Evolutionary conservation across 2,113 vertebrate genomes (phyloP), one percentile per base, ranked within the genome.

Genomic region (Nettapus auritus): DNA sequence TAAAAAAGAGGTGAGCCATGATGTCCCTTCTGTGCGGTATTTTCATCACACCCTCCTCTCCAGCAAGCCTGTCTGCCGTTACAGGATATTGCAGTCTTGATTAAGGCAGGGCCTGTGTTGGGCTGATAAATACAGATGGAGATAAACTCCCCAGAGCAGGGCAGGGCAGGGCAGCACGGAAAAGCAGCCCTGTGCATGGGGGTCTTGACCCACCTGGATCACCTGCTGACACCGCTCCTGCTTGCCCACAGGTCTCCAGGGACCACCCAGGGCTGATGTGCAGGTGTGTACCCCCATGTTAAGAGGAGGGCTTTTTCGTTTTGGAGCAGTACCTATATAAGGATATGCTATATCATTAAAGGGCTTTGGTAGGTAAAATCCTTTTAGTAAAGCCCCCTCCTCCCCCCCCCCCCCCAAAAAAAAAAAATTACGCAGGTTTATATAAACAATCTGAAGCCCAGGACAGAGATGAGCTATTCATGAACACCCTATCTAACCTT

Each of bases 71-170:
- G 46, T 84, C 73, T n/a, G 34, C 31, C 62, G 7, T 36, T 71
- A 69, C 86, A 88, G 80, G 94, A 92, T 89, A 93, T 86, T 77
- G 59, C 74, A 31, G 6, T 69, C 64, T 80, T 66, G 33, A 57
- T 69, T 63, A 86, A 91, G 75, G 33, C 9, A 77, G 25, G 12
- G n/a, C 20, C 44, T 56, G 31, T 28, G 40, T 48, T 66, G 50
- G 34, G 23, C 22, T 80, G 55, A 91, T 74, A 90, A 95, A 68
- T 46, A 74, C 8, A 55, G 46, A 40, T 50, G 28, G 28, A 82
- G 42, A 79, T 46, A 34, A 93, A 42, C 13, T 63, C 56, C 48
- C 7, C 18, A 46, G 81, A 63, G 31, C 13, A 38, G 79, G 53
- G 21, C 40, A 38, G 79, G 53, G 21, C 40, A 86, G 59, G 66